A percentile compares a stretch with the other conserved stretches of the same genome.
Evolutionary conservation across 2,888 invertebrate species (phyloP).

Genomic region (Drosophila suboccidentalis): DNA sequence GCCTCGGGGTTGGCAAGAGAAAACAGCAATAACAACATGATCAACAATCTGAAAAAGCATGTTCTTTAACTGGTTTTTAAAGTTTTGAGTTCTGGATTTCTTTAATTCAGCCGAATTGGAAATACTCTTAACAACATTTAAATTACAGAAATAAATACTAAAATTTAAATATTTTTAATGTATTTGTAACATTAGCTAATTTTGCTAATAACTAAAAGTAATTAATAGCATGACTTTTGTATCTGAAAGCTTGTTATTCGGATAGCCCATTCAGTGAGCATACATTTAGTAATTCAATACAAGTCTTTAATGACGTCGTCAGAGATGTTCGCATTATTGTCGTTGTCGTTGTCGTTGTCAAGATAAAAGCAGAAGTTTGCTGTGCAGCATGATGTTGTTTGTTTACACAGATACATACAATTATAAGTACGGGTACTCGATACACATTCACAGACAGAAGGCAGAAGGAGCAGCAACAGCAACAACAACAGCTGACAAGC

Average conservation of each 20-base stretch:
- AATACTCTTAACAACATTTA: background rate
- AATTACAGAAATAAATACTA: background rate
- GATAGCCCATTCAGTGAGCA: background rate
- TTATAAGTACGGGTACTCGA: slow-evolving; percentile 2
- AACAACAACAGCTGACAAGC: slow-evolving; percentile 38
- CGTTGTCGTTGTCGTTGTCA: slow-evolving; percentile 30
- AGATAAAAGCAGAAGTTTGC: slow-evolving; percentile 20
- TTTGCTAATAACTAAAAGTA: background rate
- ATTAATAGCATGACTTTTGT: background rate
- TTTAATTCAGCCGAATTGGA: background rate
- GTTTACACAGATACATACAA: slow-evolving; percentile 33
- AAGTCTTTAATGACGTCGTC: slow-evolving; percentile 34
- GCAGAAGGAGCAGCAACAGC: background rate
- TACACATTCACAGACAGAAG: slow-evolving; percentile 23
- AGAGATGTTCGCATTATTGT: slow-evolving; percentile 32
- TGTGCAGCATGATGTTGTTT: slow-evolving; percentile 6
- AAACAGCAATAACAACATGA: slow-evolving; percentile 19
- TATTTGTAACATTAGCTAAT: background rate
- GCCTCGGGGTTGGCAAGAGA: slow-evolving; percentile 9
- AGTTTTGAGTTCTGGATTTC: background rate
- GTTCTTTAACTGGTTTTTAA: slow-evolving; percentile 13
- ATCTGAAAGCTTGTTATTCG: background rate
- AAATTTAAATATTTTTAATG: background rate
- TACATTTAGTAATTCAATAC: background rate
- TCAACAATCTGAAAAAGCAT: slow-evolving; percentile 16